These are phyloP conservation scores for Unio pictorum DNA, from an alignment of 2,888 invertebrate genomes.

Conservation along the genomic window DNA sequence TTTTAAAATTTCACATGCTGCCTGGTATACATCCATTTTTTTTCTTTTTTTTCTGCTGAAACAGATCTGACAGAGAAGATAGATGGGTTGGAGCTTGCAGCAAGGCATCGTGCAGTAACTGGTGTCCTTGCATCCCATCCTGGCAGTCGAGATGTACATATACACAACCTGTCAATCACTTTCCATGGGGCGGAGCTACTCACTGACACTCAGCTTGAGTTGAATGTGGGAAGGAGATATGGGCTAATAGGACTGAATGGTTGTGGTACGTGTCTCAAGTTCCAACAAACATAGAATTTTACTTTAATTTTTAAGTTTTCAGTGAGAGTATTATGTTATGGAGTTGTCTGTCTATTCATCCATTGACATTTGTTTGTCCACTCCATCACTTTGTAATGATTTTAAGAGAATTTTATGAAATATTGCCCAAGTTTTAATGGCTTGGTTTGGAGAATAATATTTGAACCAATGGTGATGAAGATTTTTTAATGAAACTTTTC, in stretches of 20 bases:
- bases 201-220: conserved; percentile 94
- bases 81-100: conserved; percentile 87
- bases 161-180: conserved; percentile 95
- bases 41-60: conserved; percentile 1
- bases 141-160: conserved; percentile 95
- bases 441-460: too few species aligned
- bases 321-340: too few species aligned
- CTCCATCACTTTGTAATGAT: too few species aligned
- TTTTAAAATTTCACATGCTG: too few species aligned
- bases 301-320: not conserved
- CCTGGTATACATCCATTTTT: not conserved
- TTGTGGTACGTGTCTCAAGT: conserved; percentile 79
- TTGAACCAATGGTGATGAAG: too few species aligned
- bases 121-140: conserved; percentile 96
- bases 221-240: conserved; percentile 97
- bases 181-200: conserved; percentile 98
- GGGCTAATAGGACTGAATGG: conserved; percentile 98
- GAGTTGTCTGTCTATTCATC: too few species aligned
- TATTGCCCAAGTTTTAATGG: too few species aligned
- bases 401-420: too few species aligned
- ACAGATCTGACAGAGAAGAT: conserved; percentile 80
- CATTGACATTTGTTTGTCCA: too few species aligned
- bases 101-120: conserved; percentile 80
- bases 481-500: too few species aligned
- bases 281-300: not conserved